Base-by-base conservation (phyloP, 2,113 vertebrate species). In the Corythoichthys intestinalis region DNA sequence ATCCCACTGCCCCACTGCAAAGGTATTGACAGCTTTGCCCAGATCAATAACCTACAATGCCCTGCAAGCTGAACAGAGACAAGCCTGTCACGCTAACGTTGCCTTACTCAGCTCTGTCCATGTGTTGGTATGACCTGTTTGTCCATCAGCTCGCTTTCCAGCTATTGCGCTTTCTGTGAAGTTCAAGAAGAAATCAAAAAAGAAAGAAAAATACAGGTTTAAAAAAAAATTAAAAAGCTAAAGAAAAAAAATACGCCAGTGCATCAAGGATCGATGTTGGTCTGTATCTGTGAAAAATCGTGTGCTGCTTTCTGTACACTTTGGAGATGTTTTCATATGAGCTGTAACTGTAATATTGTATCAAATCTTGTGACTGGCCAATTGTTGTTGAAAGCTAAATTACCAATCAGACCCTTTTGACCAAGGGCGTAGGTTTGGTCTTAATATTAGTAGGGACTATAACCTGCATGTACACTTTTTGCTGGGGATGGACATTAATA, bases 61-160 rank as follows among this genome's bases (percentile, higher is more conserved):
- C 88, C 88, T 89, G 91, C 87, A 88, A 90, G 84, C 85, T 82
- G 87, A 90, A 89, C 82, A 88, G 85, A 85, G 85, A 88, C 82
- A 83, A 88, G 86, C 87, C 87, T 89, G 86, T 88, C 90, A 90
- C 88, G 89, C 86, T 89, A 91, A 83, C 77, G 90, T 91, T 92
- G 91, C 91, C 91, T 92, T 92, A 92, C 87, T 91, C 89, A 89
- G 89, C 88, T 87, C 86, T 90, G 86, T 90, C 85, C 81, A 78
- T 84, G 82, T 90, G 84, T 89, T 89, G 77, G 73, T 87, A 82
- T 87, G 84, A 84, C 77, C 78, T 62, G 86, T 89, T 74, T 88
- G 83, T 82, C 86, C 84, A 80, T 89, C 85, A 87, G 85, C 77
- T 90, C 77, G 88, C 90, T 90, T 91, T 86, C 72, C 82, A 89